Evolutionary conservation across 2,888 invertebrate species (phyloP).

Genomic region (Hydraecia micacea): DNA sequence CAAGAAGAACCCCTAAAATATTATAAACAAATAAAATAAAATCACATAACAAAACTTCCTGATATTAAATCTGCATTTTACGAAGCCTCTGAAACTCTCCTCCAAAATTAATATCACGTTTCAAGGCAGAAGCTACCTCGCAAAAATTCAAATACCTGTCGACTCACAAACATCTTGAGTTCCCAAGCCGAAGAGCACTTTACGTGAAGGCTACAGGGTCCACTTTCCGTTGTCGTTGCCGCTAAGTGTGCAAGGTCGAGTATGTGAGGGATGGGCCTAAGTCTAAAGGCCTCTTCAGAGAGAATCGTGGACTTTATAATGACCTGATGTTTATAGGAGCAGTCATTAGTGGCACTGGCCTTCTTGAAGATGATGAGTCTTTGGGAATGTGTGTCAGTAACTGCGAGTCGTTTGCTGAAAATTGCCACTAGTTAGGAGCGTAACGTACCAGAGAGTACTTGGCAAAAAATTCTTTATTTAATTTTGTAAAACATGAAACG

Average conservation of each 20-base stretch:
- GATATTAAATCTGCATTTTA: constrained; percentile 34
- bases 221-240: constrained; percentile 64
- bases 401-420: not conserved
- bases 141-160: constrained; percentile 63
- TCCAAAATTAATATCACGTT: constrained; percentile 58
- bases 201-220: constrained; percentile 55
- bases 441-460: too few species aligned
- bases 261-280: constrained; percentile 39
- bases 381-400: constrained; percentile 25
- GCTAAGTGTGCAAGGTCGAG: constrained; percentile 67
- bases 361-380: constrained; percentile 30
- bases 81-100: constrained; percentile 27
- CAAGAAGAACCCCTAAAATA: constrained; percentile 6
- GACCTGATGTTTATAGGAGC: constrained; percentile 46
- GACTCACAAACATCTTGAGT: constrained; percentile 24
- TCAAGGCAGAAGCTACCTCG: constrained; percentile 36
- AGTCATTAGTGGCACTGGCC: constrained; percentile 50
- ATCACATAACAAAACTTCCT: constrained; percentile 38
- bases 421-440: not conserved
- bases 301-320: constrained; percentile 48
- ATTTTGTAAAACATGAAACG: too few species aligned
- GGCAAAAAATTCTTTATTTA: too few species aligned
- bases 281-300: constrained; percentile 34
- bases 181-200: constrained; percentile 60
- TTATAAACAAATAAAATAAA: constrained; percentile 40